Evolutionary conservation across 2,888 invertebrate genomes (phyloP).

Genomic region (Dryadula phaetusa): DNA sequence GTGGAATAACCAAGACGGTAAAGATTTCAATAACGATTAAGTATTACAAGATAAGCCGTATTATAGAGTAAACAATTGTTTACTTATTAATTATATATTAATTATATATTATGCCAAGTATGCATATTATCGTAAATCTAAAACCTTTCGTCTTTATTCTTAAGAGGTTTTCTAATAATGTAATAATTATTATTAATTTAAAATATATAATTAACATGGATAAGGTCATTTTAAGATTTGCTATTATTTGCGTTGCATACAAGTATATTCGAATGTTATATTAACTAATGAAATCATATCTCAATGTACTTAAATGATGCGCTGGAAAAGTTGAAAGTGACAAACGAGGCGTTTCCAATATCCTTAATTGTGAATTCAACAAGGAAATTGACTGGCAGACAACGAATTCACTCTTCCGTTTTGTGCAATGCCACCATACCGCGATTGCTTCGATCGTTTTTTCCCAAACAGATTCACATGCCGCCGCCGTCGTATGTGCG

Average conservation of each 20-base stretch:
- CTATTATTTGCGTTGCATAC: too few relatives aligned
- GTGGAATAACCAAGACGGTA: slow-evolving; percentile 73
- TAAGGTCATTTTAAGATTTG: too few relatives aligned
- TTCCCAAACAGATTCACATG: slow-evolving; percentile 32
- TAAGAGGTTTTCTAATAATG: too few relatives aligned
- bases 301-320: not conserved
- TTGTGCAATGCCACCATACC: slow-evolving; percentile 38
- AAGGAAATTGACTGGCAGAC: slow-evolving; percentile 79
- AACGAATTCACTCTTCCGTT: slow-evolving; percentile 59
- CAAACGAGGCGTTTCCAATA: slow-evolving; percentile 65
- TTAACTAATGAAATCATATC: not conserved
- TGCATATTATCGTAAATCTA: too few relatives aligned
- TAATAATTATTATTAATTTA: too few relatives aligned
- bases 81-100: too few relatives aligned
- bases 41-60: slow-evolving; percentile 63
- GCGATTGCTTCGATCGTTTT: slow-evolving; percentile 31
- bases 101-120: slow-evolving; percentile 48
- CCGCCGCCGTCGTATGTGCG: slow-evolving; percentile 12
- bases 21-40: slow-evolving; percentile 71
- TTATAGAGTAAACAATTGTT: slow-evolving; percentile 52
- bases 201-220: not conserved
- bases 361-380: slow-evolving; percentile 81
- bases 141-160: too few relatives aligned
- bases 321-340: not conserved
- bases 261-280: slow-evolving; percentile 46